Base-by-base conservation (phyloP, 1,140 invertebrate species). In the Drosophila sulfurigaster region DNA sequence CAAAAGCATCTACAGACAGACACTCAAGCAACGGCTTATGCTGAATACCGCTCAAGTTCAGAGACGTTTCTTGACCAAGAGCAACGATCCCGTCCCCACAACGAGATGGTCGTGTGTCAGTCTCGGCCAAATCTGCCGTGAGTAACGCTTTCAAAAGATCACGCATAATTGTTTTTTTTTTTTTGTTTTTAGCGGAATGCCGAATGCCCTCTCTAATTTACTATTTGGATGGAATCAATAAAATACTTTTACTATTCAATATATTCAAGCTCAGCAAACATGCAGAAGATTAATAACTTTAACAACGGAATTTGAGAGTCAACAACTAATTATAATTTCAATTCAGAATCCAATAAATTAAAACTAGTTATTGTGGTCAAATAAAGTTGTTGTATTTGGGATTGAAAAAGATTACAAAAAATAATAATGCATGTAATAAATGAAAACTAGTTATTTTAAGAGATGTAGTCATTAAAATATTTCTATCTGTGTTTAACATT, bases 11-110 rank as follows among this genome's bases (percentile, higher is more conserved):
- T 3, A 0, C 20, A 25, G 20, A 20, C 16, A 20, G 16, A 20
- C 30, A 32, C 28, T 54, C 11, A 11, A 54, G 5, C 30, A 38
- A 8, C 7, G 16, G 8, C 54, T 57, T 11, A 41, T 20, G 54
- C 32, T 20, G 11, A 43, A 52, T 2, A 66, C 2, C 51, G 10
- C n/a, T 28, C 82, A 86, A 88, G 83, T 89, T 88, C 77, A 89
- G 72, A 62, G 56, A 35, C 32, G 65, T 87, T 80, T 74, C 46
- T 68, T 81, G 78, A 86, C 81, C 75, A 78, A 67, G 25, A 38
- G 30, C 43, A 48, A 15, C 45, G 32, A 28, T 13, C 25, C 8
- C 30, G 45, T 41, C 63, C 59, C 63, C 35, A 25, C 11, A 35
- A 25, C n/a, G n/a, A 35, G 30, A 46, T 54, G 41, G 62, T 62